A percentile compares a stretch with the other conserved stretches of the same genome.
These are phyloP conservation scores for Babyrousa celebensis DNA, from an alignment of 2,797 vertebrate genomes.

Conservation along the genomic window DNA sequence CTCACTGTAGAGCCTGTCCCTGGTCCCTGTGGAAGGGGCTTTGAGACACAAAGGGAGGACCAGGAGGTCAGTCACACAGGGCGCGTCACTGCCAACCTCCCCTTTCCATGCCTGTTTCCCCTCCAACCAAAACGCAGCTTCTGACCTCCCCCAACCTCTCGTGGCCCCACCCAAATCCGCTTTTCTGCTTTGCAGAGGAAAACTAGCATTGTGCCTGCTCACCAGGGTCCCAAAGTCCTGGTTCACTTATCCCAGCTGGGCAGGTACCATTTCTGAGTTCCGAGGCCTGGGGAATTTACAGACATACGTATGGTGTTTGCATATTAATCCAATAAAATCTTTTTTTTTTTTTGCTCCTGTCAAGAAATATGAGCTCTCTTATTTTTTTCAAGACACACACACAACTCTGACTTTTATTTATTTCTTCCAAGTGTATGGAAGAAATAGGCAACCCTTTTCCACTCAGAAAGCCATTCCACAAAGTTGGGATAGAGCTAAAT, in stretches of 20 bases:
- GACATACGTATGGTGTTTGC: neutral
- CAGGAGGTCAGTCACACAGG: neutral
- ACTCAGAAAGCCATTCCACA: neutral
- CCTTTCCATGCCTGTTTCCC: neutral
- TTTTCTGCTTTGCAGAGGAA: neutral
- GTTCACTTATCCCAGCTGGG: neutral
- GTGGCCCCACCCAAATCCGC: accelerated
- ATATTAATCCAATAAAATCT: neutral
- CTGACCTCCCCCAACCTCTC: no score
- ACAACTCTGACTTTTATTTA: neutral
- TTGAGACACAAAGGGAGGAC: neutral
- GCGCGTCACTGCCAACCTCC: neutral
- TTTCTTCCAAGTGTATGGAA: constrained; percentile 2
- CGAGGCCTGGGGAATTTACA: neutral
- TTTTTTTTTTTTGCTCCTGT: neutral
- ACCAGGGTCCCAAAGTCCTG: neutral
- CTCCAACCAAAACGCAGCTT: neutral
- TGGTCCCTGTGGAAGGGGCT: neutral
- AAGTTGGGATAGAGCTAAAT: neutral
- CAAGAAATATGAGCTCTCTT: neutral
- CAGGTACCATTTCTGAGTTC: neutral
- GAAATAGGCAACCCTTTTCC: neutral
- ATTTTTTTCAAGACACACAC: neutral
- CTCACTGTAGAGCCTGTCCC: neutral
- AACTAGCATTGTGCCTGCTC: neutral